Base-by-base conservation (phyloP, 2,113 vertebrate genomes). In the Amphilophus citrinellus region DNA sequence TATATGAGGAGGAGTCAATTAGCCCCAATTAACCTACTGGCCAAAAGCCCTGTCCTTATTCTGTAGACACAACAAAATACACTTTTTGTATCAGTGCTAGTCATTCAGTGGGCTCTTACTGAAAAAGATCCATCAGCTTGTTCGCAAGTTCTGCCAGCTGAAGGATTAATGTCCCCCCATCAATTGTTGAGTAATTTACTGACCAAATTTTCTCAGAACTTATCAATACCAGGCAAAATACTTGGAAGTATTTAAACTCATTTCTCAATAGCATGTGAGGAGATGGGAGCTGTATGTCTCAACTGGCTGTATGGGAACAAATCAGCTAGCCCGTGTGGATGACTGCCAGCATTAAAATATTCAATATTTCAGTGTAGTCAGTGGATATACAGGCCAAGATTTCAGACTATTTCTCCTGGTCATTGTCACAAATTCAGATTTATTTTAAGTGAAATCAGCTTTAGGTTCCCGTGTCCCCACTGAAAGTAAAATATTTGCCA, bases 141-240 rank as follows among this genome's bases (percentile, higher is more conserved):
- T 92, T 88, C 93, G 90, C 87, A 89, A 90, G 92, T 79, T 88
- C 17, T 57, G 60, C 65, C 77, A 58, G 73, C 15, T 50, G 77
- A 82, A 80, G 56, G 77, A 87, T 85, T 83, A 86, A 90, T 79
- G 82, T 22, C 66, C 66, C 77, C 17, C 27, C 24, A 50, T 80
- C 32, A 27, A 22, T 22, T 8, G 78, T 60, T n/a, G 3, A 78
- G 68, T 79, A 56, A 89, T 87, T 88, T 79, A 81, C 30, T 30
- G 80, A 80, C 22, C 50, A 20, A 44, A 83, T 71, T 79, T 77
- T 61, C 66, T 62, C 44, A 10, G 61, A 71, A 77, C 71, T 79
- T 47, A 10, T 85, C 58, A 53, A 85, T 20, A 78, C 14, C 32
- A 15, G 9, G 2, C 82, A 79, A 85, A 66, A 84, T 9, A 57